These are phyloP conservation scores for Orchesella cincta DNA, from an alignment of 1,140 invertebrate genomes.

Conservation along the genomic window DNA sequence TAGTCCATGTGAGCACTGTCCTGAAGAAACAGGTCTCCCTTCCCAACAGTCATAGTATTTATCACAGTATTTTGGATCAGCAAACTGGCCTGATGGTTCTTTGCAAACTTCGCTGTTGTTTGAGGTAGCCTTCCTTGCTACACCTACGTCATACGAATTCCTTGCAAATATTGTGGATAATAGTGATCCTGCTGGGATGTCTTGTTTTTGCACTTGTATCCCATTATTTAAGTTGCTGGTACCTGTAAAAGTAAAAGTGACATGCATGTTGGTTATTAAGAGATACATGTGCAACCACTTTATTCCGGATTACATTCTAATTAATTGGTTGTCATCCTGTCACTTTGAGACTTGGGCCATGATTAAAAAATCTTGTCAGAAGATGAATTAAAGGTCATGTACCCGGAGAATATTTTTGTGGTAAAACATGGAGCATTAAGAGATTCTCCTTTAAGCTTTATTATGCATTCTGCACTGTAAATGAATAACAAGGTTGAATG, in stretches of 20 bases:
- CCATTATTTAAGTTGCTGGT: neutral
- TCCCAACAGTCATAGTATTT: constrained; percentile 46
- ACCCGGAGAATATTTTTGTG: too few species aligned
- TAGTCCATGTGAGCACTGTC: constrained; percentile 40
- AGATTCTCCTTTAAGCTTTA: too few species aligned
- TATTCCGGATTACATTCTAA: neutral
- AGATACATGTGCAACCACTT: neutral
- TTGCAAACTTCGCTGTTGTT: neutral
- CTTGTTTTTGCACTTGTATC: neutral
- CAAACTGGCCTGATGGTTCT: constrained; percentile 42
- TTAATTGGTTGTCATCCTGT: neutral
- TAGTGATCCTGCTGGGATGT: neutral
- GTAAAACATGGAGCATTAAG: too few species aligned
- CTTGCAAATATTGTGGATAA: neutral
- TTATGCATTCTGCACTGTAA: too few species aligned
- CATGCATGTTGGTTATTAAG: neutral
- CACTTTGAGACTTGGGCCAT: neutral
- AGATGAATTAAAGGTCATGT: constrained; percentile 12
- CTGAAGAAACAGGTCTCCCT: constrained; percentile 23
- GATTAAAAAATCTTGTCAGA: too few species aligned
- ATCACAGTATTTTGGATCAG: constrained; percentile 46
- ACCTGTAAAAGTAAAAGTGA: neutral
- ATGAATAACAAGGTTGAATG: too few species aligned
- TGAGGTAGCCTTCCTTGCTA: neutral
- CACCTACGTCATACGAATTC: neutral